A percentile compares a stretch with the other conserved stretches of the same genome.
phyloP scores from a whole-genome alignment of 2,888 invertebrate genomes.

The Drosophila testacea region DNA sequence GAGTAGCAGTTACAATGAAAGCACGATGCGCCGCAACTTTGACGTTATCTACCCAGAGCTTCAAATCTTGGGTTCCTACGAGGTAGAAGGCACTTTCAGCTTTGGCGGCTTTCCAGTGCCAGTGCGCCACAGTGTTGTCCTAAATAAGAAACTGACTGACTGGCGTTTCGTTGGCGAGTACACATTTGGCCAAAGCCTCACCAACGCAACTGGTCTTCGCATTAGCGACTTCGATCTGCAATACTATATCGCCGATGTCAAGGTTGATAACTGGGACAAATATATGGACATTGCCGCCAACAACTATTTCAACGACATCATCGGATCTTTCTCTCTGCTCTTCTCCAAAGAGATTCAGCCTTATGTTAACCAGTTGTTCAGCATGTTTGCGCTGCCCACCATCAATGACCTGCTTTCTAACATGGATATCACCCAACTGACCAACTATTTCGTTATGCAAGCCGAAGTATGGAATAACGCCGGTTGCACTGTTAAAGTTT shows the following conservation, averaged over 20 bases:
- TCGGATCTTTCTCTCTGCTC: constrained; percentile 47
- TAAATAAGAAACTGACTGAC: constrained; percentile 62
- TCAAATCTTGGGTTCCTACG: constrained; percentile 64
- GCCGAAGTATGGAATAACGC: constrained; percentile 37
- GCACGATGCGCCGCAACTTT: constrained; percentile 49
- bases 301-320: constrained; percentile 64
- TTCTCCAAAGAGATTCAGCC: constrained; percentile 61
- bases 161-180: constrained; percentile 63
- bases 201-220: constrained; percentile 54
- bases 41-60: constrained; percentile 67
- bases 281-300: constrained; percentile 70
- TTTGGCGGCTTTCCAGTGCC: constrained; percentile 49
- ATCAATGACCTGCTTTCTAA: constrained; percentile 54
- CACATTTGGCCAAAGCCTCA: constrained; percentile 41
- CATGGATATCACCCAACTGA: constrained; percentile 29
- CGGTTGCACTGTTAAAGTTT: constrained; percentile 7
- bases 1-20: constrained; percentile 49
- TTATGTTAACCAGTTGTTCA: constrained; percentile 23
- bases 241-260: constrained; percentile 57
- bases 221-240: constrained; percentile 59
- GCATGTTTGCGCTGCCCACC: constrained; percentile 27
- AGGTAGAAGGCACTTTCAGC: constrained; percentile 47
- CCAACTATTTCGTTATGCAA: constrained; percentile 19
- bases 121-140: constrained; percentile 45
- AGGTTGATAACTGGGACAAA: constrained; percentile 60